Conservation (phyloP, 2,888 invertebrate genomes). For the Cephus pulcher region DNA sequence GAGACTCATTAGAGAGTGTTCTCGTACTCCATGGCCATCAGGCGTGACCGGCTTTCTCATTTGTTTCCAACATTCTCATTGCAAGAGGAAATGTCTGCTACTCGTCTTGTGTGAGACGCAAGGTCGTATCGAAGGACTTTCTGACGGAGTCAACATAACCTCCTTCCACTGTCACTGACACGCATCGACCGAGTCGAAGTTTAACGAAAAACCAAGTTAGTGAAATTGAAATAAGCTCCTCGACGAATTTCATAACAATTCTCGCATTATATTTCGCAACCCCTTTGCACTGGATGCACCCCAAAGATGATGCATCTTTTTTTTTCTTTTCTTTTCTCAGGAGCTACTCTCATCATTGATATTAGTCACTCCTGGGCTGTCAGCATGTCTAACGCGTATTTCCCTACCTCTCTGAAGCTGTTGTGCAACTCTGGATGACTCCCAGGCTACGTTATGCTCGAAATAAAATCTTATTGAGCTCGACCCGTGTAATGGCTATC, state of each 20-base stretch:
- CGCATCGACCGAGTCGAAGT: not conserved
- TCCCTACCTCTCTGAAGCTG: not conserved
- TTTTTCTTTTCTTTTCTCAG: not conserved
- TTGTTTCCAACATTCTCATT: slow-evolving; percentile 58
- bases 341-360: slow-evolving; percentile 2
- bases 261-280: not conserved
- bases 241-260: not conserved
- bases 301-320: not conserved
- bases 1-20: slow-evolving; percentile 65
- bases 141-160: not conserved
- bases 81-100: slow-evolving; percentile 53
- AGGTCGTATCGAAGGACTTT: slow-evolving; percentile 55
- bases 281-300: not conserved
- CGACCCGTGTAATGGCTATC: not conserved
- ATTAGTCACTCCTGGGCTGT: not conserved
- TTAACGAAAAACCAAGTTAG: not conserved
- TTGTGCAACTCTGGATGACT: not conserved
- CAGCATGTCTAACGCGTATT: not conserved
- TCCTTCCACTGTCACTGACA: not conserved
- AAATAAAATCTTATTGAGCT: not conserved
- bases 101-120: slow-evolving; percentile 51
- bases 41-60: slow-evolving; percentile 66
- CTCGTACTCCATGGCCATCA: slow-evolving; percentile 64
- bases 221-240: not conserved
- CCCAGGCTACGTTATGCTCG: not conserved